Conservation (phyloP, 2,888 invertebrate genomes). For the Nephrotoma guestfalica region DNA sequence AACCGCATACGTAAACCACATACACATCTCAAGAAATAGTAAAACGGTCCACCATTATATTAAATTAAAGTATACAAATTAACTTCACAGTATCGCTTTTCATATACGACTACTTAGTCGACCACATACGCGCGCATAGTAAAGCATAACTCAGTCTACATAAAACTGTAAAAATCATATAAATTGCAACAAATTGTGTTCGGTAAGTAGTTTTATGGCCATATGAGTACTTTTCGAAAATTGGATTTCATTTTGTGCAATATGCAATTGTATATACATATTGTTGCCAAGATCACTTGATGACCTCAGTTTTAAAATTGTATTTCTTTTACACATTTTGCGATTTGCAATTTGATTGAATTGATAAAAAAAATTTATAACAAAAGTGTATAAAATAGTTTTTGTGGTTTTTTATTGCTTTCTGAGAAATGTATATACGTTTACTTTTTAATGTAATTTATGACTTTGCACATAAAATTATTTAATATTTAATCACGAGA, state of each 20-base stretch:
- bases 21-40: background rate
- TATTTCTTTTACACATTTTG: background rate
- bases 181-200: background rate
- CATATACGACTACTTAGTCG: background rate
- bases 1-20: background rate
- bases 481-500: background rate
- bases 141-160: background rate
- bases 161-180: background rate
- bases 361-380: background rate
- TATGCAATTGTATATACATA: background rate
- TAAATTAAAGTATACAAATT: background rate
- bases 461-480: background rate
- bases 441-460: background rate
- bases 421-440: background rate
- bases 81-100: background rate
- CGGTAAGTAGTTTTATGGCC: background rate
- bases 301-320: background rate
- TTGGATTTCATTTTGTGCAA: background rate
- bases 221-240: background rate
- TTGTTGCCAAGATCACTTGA: background rate
- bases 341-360: background rate
- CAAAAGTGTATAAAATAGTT: background rate
- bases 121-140: too few relatives aligned
- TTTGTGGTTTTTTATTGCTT: background rate
- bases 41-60: background rate